These are phyloP conservation scores for Myotis findleyi DNA, from an alignment of 2,797 vertebrate genomes.

Conservation along the genomic window DNA sequence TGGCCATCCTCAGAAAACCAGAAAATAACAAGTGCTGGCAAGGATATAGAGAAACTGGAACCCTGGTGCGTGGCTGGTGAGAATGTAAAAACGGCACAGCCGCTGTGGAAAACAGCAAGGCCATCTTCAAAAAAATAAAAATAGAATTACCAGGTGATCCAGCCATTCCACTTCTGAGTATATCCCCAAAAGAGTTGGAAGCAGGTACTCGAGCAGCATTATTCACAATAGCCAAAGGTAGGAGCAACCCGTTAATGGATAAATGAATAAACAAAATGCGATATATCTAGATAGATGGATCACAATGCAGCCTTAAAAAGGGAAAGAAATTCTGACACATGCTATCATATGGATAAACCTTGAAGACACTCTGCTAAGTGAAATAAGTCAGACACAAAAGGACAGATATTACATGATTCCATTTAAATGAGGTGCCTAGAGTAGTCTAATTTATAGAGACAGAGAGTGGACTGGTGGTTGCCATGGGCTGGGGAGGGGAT, in stretches of 20 bases:
- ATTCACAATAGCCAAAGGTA: neutral
- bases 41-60: slow-evolving; percentile 7
- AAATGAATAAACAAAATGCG: neutral
- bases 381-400: neutral
- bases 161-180: neutral
- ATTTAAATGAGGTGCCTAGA: neutral
- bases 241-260: neutral
- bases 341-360: neutral
- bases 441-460: neutral
- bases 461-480: neutral
- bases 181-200: neutral
- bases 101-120: neutral
- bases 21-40: neutral
- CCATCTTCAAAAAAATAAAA: neutral
- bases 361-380: neutral
- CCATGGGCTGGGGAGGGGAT: too few species aligned
- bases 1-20: neutral
- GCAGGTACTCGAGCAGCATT: neutral
- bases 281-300: neutral
- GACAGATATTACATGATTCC: neutral
- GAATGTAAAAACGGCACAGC: neutral
- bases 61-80: neutral
- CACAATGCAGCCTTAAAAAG: neutral
- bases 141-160: neutral
- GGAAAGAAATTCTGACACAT: neutral